Evolutionary conservation across 1,140 invertebrate species (phyloP).

Genomic region (Sitobion miscanthi): DNA sequence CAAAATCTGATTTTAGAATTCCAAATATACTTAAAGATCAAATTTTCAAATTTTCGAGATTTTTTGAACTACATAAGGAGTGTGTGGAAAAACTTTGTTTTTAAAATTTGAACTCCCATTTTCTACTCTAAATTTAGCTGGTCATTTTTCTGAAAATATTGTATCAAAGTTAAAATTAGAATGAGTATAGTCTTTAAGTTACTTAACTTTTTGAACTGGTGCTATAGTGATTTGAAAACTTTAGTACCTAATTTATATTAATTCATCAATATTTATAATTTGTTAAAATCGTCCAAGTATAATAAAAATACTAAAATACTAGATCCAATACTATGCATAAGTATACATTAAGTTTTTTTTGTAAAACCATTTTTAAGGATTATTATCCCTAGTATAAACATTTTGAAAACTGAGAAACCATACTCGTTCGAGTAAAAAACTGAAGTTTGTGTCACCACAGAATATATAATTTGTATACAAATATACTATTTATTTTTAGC

Average conservation of each 20-base stretch:
- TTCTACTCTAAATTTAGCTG: neutral
- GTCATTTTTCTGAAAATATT: too few relatives aligned
- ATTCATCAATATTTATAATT: neutral
- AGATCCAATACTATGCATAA: too few relatives aligned
- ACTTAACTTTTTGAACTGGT: too few relatives aligned
- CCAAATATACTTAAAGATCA: too few relatives aligned
- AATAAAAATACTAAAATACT: neutral
- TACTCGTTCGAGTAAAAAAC: neutral
- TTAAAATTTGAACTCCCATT: neutral
- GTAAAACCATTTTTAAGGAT: neutral
- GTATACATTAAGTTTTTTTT: neutral
- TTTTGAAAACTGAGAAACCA: neutral
- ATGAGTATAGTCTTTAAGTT: too few relatives aligned
- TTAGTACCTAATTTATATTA: too few relatives aligned
- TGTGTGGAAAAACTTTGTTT: neutral
- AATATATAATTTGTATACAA: neutral
- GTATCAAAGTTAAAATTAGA: too few relatives aligned
- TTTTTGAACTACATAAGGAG: neutral
- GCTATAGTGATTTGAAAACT: too few relatives aligned
- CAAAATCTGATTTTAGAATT: neutral
- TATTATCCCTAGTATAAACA: neutral
- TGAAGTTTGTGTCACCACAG: neutral
- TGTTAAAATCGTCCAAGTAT: neutral
- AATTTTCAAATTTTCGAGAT: too few relatives aligned
- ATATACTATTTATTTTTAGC: neutral